phyloP scores from a whole-genome alignment of 2,797 vertebrate species.

The Gadopsis bispinosus region DNA sequence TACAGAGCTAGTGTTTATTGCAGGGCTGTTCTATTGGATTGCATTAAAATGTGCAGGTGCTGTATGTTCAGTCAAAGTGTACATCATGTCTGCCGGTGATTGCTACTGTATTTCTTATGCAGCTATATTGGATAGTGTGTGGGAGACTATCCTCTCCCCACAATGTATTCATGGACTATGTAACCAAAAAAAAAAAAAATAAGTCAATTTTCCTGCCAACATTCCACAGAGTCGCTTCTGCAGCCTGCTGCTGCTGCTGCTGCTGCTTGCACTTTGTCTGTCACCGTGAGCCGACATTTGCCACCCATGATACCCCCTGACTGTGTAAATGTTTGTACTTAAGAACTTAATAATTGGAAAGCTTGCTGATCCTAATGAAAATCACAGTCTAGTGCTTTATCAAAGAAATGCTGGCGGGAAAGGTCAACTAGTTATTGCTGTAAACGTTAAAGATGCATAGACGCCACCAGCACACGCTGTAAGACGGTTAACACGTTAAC shows the following conservation, averaged over 20 bases:
- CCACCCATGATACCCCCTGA: slow-evolving; percentile 43
- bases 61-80: slow-evolving; percentile 25
- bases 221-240: slow-evolving; percentile 7
- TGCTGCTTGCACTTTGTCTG: slow-evolving; percentile 35
- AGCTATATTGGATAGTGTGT: slow-evolving; percentile 42
- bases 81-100: slow-evolving; percentile 42
- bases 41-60: slow-evolving; percentile 32
- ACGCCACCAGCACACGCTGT: slow-evolving; percentile 19
- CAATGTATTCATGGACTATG: slow-evolving; percentile 57
- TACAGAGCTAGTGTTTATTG: slow-evolving; percentile 24
- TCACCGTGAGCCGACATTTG: slow-evolving; percentile 46
- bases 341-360: slow-evolving; percentile 42
- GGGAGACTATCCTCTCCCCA: slow-evolving; percentile 9
- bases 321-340: slow-evolving; percentile 62
- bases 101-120: slow-evolving; percentile 51
- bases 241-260: background rate
- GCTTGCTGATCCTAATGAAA: slow-evolving; percentile 52
- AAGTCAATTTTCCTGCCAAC: slow-evolving; percentile 35
- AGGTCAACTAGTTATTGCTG: slow-evolving; percentile 57
- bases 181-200: slow-evolving; percentile 26
- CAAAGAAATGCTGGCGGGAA: slow-evolving; percentile 43
- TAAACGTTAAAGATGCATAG: slow-evolving; percentile 44
- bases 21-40: slow-evolving; percentile 30
- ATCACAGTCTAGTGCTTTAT: slow-evolving; percentile 57
- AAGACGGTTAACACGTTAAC: slow-evolving; percentile 10